Conservation (phyloP, 2,888 invertebrate species). For the Ommatoiulus sabulosus region DNA sequence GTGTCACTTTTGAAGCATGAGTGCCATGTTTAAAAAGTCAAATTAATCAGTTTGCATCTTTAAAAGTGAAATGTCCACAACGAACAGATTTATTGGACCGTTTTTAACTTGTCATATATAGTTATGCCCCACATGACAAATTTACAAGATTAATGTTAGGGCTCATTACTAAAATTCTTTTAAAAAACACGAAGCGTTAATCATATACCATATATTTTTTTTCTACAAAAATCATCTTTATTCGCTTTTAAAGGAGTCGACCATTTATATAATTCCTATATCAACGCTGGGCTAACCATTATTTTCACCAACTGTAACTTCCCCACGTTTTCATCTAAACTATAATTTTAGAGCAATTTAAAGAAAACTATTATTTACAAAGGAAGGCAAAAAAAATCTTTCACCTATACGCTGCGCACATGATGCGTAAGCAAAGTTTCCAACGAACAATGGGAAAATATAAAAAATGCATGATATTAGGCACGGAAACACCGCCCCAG, state of each 20-base stretch:
- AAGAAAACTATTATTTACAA: neutral
- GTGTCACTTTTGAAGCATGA: too few species aligned
- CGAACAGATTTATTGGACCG: too few species aligned
- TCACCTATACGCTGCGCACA: neutral
- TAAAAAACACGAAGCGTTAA: neutral
- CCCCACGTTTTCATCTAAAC: neutral
- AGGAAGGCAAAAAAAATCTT: neutral
- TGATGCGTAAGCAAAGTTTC: neutral
- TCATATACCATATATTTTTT: neutral
- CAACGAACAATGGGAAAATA: slow-evolving; percentile 7
- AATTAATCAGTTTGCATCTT: too few species aligned
- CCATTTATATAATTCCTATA: slow-evolving; percentile 20
- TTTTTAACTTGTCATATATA: too few species aligned
- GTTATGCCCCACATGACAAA: too few species aligned
- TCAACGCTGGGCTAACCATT: slow-evolving; percentile 10
- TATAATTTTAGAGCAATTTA: slow-evolving; percentile 23
- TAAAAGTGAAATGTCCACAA: too few species aligned
- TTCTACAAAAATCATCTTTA: neutral
- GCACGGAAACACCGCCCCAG: neutral
- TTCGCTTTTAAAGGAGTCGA: neutral
- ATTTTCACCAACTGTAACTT: neutral
- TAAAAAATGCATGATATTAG: neutral
- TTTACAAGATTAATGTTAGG: too few species aligned
- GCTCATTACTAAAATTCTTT: neutral
- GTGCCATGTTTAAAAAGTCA: too few species aligned